Evolutionary conservation across 2,797 vertebrate genomes (phyloP).

Genomic region (Propithecus deckenii): DNA sequence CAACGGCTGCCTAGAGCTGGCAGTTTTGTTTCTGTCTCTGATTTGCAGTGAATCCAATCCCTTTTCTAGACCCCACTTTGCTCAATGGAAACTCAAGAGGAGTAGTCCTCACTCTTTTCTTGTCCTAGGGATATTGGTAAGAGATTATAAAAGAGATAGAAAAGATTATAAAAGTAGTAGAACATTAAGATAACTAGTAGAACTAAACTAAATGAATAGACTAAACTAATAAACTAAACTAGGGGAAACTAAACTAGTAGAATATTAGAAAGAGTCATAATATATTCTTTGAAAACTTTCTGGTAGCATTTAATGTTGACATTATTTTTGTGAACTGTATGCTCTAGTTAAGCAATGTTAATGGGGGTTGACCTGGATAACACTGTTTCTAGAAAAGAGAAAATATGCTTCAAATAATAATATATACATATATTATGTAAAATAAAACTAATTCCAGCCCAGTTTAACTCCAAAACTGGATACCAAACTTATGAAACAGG

Average conservation of each 20-base stretch:
- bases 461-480: constrained; percentile 3
- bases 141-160: not conserved
- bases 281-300: constrained; percentile 26
- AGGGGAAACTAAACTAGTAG: not conserved
- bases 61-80: not conserved
- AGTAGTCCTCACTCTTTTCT: not conserved
- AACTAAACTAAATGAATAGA: not conserved
- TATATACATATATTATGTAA: not conserved
- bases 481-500: not conserved
- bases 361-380: not conserved
- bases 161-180: not conserved
- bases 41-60: not conserved
- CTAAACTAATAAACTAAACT: not conserved
- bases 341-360: not conserved
- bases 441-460: not conserved
- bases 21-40: not conserved
- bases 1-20: not conserved
- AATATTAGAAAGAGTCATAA: not conserved
- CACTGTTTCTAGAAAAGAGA: constrained; percentile 7
- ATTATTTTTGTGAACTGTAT: not conserved
- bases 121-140: not conserved
- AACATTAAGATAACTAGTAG: not conserved
- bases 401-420: not conserved
- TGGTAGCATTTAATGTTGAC: not conserved
- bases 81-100: not conserved